Base-by-base conservation (phyloP, 2,113 vertebrate species). In the Leucopsar rothschildi region DNA sequence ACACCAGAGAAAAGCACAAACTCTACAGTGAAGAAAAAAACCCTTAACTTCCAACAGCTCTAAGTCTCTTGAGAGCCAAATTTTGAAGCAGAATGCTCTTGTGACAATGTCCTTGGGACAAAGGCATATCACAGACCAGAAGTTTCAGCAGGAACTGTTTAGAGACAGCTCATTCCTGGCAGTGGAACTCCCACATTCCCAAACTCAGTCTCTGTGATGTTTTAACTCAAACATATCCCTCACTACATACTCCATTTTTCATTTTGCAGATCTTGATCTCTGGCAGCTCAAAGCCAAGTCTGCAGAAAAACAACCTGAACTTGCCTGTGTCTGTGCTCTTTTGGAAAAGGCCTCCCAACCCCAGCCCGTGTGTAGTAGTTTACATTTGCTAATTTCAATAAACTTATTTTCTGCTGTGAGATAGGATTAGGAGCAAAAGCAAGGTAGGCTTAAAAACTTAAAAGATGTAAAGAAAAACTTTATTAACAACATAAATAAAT, bases 11-110 rank as follows among this genome's bases (percentile, higher is more conserved):
- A 56, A 59, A 87, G 24, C 25, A 76, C 23, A 49, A 40, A 45
- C 15, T n/a, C 65, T 4, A 42, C 39, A 28, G 31, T 8, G 11
- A 63, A 68, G 33, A 6, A 68, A 59, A 42, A 27, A 31, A 0
- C 0, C 25, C 44, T 10, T n/a, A 2, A 78, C 15, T 76, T 86
- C 53, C 22, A 90, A 24, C 17, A 45, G 71, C 49, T 68, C 3
- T 3, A 35, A 37, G 24, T 44, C 47, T 29, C 80, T 33, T 0
- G 4, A 17, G 39, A 82, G 21, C 0, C 0, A 18, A 14, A 71
- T 64, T 82, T 77, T 37, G 35, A 86, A 76, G 35, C 28, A 47
- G 4, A 25, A 39, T 4, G 8, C 28, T 47, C 42, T 4, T 25
- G 25, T 2, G 2, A 19, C 35, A 35, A 10, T 63, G 35, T 75